Conservation (phyloP, 1,140 invertebrate species). For the Drepana arcuata region DNA sequence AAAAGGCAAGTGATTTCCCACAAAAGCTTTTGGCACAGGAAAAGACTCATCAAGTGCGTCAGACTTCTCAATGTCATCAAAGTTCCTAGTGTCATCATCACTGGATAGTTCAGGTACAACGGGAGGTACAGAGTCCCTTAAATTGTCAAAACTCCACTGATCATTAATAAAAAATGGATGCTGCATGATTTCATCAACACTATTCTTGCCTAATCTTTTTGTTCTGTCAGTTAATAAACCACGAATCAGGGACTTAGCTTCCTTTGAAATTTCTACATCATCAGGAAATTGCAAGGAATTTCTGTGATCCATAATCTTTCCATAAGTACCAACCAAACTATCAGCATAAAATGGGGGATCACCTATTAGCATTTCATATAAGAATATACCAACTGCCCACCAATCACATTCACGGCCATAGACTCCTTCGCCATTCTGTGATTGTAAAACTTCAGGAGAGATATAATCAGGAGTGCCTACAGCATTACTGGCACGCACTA, state of each 20-base stretch:
- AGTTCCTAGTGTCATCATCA: conserved; percentile 98
- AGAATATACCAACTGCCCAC: conserved; percentile 99
- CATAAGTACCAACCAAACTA: conserved; percentile 97
- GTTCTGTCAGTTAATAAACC: conserved; percentile 94
- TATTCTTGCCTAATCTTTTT: conserved; percentile 93
- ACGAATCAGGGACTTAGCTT: conserved; percentile 94
- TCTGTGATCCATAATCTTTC: conserved; percentile 99
- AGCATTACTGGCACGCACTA: conserved; percentile 96
- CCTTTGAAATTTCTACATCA: conserved; percentile 92
- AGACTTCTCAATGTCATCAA: conserved; percentile 97
- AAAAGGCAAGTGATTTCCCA: conserved; percentile 98
- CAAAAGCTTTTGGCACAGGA: conserved; percentile 96
- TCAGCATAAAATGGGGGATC: conserved; percentile 99
- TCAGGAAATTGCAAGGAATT: conserved; percentile 96
- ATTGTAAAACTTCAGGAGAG: conserved; percentile 97
- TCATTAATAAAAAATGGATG: conserved; percentile 98
- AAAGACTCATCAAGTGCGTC: conserved; percentile 93
- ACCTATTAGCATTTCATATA: conserved; percentile 99
- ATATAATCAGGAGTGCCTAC: conserved; percentile 99
- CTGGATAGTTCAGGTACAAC: conserved; percentile 95
- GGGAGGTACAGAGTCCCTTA: conserved; percentile 94
- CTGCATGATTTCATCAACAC: conserved; percentile 94
- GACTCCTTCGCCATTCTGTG: conserved; percentile 95
- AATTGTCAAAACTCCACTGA: conserved; percentile 97
- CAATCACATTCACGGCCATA: conserved; percentile 98